A percentile compares a stretch with the other conserved stretches of the same genome.
Conservation (phyloP, 2,888 invertebrate species). For the Drosophila fulvimacula region DNA sequence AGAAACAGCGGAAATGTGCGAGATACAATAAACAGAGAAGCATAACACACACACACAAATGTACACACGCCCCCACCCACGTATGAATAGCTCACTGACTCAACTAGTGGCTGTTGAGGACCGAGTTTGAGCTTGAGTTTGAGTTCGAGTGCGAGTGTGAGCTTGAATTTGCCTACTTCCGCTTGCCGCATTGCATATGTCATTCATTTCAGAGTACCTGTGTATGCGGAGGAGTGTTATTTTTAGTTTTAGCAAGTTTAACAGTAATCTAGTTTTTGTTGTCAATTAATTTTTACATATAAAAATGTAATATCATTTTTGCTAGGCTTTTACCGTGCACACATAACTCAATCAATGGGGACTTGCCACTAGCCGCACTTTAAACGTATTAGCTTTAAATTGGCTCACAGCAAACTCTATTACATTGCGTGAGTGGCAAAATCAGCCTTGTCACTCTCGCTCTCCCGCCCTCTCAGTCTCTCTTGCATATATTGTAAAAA, state of each 20-base stretch:
- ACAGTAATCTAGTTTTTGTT: conserved; percentile 9
- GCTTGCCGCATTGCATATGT: conserved; percentile 37
- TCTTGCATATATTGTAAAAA: background rate
- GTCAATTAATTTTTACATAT: conserved; percentile 17
- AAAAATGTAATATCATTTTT: conserved; percentile 56
- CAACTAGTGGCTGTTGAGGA: conserved; percentile 57
- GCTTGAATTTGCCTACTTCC: conserved; percentile 66
- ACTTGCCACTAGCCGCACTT: conserved; percentile 32
- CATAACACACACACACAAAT: conserved; percentile 20
- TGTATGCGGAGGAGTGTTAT: conserved; percentile 6
- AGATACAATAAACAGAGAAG: conserved; percentile 55
- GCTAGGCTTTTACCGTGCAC: conserved; percentile 45
- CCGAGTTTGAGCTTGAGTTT: conserved; percentile 18
- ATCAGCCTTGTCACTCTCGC: conserved; percentile 9
- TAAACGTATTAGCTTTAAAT: conserved; percentile 64
- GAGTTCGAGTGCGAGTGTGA: conserved; percentile 11
- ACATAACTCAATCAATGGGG: conserved; percentile 46
- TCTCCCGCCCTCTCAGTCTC: background rate
- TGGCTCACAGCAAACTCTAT: conserved; percentile 59
- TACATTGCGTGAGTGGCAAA: conserved; percentile 42
- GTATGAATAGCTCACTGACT: conserved; percentile 28
- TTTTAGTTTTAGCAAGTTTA: background rate
- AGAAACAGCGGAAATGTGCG: conserved; percentile 65
- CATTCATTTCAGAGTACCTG: conserved; percentile 16
- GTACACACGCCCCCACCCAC: conserved; percentile 15